Conservation (phyloP, 2,797 vertebrate genomes). For the Muscicapa striata region DNA sequence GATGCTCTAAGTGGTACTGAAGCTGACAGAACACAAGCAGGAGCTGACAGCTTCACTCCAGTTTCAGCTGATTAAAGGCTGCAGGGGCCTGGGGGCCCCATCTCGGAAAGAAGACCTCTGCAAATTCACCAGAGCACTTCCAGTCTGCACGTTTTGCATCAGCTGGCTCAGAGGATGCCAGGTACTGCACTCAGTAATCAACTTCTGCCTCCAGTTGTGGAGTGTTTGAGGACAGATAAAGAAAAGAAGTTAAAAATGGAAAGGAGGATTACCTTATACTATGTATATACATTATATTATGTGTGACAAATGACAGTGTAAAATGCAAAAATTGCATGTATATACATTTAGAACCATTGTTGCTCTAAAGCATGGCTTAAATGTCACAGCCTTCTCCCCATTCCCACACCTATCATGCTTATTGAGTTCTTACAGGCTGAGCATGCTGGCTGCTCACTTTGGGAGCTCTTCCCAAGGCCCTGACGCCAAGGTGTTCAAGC, state of each 20-base stretch:
- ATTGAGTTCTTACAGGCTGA: background rate
- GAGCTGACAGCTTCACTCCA: slow-evolving; percentile 71
- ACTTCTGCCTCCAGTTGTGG: background rate
- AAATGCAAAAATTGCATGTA: background rate
- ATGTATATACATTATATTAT: background rate
- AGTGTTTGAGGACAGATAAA: background rate
- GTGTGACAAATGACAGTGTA: background rate
- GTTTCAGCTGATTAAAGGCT: slow-evolving; percentile 74
- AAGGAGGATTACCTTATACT: background rate
- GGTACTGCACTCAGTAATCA: background rate
- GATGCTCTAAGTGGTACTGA: slow-evolving; percentile 67
- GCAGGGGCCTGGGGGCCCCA: slow-evolving; percentile 45
- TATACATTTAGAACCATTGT: background rate
- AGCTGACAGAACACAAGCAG: slow-evolving; percentile 70
- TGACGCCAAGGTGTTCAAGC: background rate
- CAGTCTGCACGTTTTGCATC: background rate
- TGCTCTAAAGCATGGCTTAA: background rate
- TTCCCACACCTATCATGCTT: rapidly evolving
- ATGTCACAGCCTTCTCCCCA: background rate
- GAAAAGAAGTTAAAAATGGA: background rate
- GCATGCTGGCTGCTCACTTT: background rate
- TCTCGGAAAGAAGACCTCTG: slow-evolving; percentile 25
- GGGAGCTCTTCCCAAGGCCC: background rate
- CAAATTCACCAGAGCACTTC: slow-evolving; percentile 17
- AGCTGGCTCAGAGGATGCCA: background rate